A percentile compares a stretch with the other conserved stretches of the same genome.
Conservation (phyloP, 1,140 invertebrate genomes). For the honey bee (Apis mellifera) region DNA sequence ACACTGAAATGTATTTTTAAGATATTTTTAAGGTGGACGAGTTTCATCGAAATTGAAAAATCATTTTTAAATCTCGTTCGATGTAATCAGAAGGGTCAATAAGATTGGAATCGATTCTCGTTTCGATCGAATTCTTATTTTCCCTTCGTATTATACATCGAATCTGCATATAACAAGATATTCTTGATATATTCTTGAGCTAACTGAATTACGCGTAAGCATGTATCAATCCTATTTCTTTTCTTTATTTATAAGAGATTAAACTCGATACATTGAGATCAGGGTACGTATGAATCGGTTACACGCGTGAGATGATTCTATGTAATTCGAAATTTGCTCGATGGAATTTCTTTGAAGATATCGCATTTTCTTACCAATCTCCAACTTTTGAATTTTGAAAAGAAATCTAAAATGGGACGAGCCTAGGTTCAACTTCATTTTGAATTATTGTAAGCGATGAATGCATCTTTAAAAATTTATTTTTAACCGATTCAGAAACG, state of each 20-base stretch:
- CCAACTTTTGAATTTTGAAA: no score
- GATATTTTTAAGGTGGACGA: no score
- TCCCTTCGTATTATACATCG: neutral
- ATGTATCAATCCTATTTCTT: conserved; percentile 29
- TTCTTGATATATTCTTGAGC: neutral
- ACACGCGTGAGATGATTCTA: conserved; percentile 26
- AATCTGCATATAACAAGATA: neutral
- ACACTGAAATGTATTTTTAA: no score
- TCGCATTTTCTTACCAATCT: neutral
- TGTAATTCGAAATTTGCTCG: conserved; percentile 17
- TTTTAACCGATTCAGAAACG: no score
- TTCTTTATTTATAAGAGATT: conserved; percentile 39
- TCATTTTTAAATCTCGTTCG: no score
- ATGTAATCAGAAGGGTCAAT: neutral
- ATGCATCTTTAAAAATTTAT: no score
- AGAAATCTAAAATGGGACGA: no score
- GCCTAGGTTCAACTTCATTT: no score
- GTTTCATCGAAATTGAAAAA: no score
- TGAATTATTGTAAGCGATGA: neutral
- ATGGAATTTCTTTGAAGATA: conserved; percentile 26
- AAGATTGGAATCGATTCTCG: neutral
- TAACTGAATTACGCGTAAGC: conserved; percentile 32
- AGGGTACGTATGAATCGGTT: conserved; percentile 3
- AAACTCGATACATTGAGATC: conserved; percentile 41
- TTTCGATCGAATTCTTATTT: conserved; percentile 1